These are phyloP conservation scores for Drosophila pseudotakahashii DNA, from an alignment of 2,888 invertebrate genomes.

Conservation along the genomic window DNA sequence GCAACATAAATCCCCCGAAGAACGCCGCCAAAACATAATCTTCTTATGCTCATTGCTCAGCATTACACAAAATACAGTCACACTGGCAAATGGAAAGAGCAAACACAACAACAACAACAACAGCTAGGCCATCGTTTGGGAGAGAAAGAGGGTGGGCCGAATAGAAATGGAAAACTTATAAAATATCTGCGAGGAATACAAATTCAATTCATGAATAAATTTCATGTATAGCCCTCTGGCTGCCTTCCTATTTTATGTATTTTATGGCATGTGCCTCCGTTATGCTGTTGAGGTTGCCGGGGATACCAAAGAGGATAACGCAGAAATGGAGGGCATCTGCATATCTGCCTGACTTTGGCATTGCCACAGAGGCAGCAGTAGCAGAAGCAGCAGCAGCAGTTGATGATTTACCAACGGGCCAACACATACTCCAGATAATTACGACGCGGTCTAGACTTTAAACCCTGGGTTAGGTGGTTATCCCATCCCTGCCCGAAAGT, in stretches of 20 bases:
- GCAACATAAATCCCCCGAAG: slow-evolving; percentile 11
- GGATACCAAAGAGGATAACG: slow-evolving; percentile 3
- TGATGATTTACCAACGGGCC: slow-evolving; percentile 41
- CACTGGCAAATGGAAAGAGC: slow-evolving; percentile 17
- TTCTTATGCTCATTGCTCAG: slow-evolving; percentile 38
- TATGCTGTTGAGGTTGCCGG: slow-evolving; percentile 17
- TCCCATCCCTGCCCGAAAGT: slow-evolving; percentile 9
- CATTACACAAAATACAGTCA: slow-evolving; percentile 32
- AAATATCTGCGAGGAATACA: slow-evolving; percentile 78
- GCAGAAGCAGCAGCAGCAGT: background rate
- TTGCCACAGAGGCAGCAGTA: background rate
- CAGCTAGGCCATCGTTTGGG: background rate
- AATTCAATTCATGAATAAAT: slow-evolving; percentile 82
- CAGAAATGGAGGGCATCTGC: slow-evolving; percentile 23
- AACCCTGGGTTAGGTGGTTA: slow-evolving; percentile 11
- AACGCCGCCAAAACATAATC: slow-evolving; percentile 32
- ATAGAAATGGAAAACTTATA: slow-evolving; percentile 66
- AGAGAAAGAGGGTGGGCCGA: slow-evolving; percentile 4
- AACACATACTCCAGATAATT: slow-evolving; percentile 52
- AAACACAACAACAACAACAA: slow-evolving; percentile 1
- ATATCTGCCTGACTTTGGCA: slow-evolving; percentile 28
- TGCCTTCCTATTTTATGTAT: slow-evolving; percentile 46
- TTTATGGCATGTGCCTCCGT: slow-evolving; percentile 38
- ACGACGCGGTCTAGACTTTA: slow-evolving; percentile 51
- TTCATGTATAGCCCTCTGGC: slow-evolving; percentile 58